Conservation (phyloP, 2,113 vertebrate genomes). For the Riparia riparia region DNA sequence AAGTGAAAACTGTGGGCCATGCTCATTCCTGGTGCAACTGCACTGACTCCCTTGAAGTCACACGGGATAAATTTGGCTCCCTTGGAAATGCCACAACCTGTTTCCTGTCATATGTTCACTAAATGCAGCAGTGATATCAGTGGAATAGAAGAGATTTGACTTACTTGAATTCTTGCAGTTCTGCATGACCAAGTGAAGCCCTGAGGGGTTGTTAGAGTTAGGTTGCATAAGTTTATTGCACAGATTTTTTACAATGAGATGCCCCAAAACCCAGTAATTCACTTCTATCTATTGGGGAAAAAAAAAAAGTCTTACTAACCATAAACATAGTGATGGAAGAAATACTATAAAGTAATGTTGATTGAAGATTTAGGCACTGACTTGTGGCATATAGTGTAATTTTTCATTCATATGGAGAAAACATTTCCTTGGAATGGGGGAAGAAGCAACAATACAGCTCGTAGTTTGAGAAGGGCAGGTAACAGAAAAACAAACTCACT, state of each 20-base stretch:
- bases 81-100: constrained; percentile 44
- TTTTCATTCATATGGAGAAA: not conserved
- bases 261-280: not conserved
- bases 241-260: not conserved
- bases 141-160: constrained; percentile 29
- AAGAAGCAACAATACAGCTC: not conserved
- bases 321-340: not conserved
- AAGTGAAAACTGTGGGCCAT: not conserved
- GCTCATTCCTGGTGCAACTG: not conserved
- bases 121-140: constrained; percentile 67
- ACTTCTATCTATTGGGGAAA: not conserved
- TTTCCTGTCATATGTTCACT: constrained; percentile 62
- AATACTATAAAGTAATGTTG: not conserved
- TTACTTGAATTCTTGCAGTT: not conserved
- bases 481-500: not conserved
- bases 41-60: constrained; percentile 27
- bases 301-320: not conserved
- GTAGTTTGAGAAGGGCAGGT: not conserved
- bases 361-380: not conserved
- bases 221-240: not conserved
- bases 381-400: not conserved
- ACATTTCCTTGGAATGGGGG: not conserved
- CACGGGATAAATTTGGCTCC: constrained; percentile 37
- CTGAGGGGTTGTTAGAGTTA: not conserved
- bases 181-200: not conserved